Percentiles rank a stretch among this genome's conserved stretches.
Evolutionary conservation across 2,888 invertebrate genomes (phyloP).

Genomic region (Ectropis crepuscularia): DNA sequence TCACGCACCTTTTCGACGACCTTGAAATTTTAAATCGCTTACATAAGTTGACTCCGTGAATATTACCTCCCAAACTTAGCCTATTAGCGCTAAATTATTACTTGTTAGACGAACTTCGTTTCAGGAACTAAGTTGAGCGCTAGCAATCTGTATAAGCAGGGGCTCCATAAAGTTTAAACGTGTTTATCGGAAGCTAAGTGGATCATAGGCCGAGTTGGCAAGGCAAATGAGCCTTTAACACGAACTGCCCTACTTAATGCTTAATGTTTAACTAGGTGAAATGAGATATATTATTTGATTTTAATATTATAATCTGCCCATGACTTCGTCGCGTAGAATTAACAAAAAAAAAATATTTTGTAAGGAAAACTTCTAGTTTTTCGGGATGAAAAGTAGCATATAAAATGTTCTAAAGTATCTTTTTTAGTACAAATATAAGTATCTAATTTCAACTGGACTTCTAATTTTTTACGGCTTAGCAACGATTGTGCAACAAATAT

Average conservation of each 20-base stretch:
- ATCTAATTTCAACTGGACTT: no score
- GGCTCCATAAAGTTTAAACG: constrained; percentile 44
- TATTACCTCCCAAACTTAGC: neutral
- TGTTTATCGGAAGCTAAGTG: constrained; percentile 46
- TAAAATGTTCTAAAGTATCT: no score
- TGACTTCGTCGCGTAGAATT: no score
- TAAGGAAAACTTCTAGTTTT: no score
- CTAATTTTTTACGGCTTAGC: no score
- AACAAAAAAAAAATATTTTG: no score
- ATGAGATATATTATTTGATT: constrained; percentile 44
- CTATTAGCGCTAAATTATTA: constrained; percentile 5
- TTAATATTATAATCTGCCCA: neutral
- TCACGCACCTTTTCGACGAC: constrained; percentile 11
- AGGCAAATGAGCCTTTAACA: constrained; percentile 62
- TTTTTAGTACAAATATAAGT: no score
- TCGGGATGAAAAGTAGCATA: no score
- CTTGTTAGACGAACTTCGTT: constrained; percentile 7
- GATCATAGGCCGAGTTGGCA: constrained; percentile 37
- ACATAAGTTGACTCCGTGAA: neutral
- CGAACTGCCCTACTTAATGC: constrained; percentile 62
- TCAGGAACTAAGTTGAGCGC: constrained; percentile 9
- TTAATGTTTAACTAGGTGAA: constrained; percentile 54
- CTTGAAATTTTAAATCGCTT: constrained; percentile 5
- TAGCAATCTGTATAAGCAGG: constrained; percentile 9
- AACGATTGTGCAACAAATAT: no score